Conservation (phyloP, 2,797 vertebrate genomes). For the Poecilia wingei region DNA sequence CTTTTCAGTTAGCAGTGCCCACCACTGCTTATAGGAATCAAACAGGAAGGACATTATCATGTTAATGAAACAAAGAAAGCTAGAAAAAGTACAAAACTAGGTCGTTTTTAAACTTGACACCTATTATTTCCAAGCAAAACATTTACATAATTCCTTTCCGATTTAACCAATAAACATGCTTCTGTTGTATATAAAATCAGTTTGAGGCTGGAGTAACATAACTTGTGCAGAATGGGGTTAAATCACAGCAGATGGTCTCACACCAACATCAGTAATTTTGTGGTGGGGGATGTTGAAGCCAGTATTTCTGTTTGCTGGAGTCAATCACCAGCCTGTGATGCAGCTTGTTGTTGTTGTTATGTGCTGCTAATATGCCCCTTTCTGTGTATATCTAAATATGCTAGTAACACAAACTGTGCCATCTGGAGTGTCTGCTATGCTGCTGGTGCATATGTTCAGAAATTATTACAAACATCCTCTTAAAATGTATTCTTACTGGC, state of each 20-base stretch:
- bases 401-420: slow-evolving; percentile 16
- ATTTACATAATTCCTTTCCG: neutral
- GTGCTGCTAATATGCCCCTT: slow-evolving; percentile 7
- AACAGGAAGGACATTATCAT: neutral
- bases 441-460: neutral
- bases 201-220: neutral
- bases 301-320: neutral
- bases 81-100: neutral
- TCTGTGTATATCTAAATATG: slow-evolving; percentile 18
- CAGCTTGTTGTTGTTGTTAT: slow-evolving; percentile 14
- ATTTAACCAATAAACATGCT: neutral
- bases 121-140: neutral
- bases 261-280: neutral
- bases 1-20: too few relatives aligned
- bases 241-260: neutral
- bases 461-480: slow-evolving; percentile 30
- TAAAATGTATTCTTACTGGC: slow-evolving; percentile 20
- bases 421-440: slow-evolving; percentile 26
- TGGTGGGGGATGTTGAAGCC: slow-evolving; percentile 1
- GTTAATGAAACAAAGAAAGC: neutral
- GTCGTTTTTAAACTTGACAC: neutral
- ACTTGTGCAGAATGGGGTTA: neutral
- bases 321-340: neutral
- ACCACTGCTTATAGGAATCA: neutral
- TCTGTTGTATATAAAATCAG: neutral